Base-by-base conservation (phyloP, 2,113 vertebrate species). In the Gasterosteus nipponicus region DNA sequence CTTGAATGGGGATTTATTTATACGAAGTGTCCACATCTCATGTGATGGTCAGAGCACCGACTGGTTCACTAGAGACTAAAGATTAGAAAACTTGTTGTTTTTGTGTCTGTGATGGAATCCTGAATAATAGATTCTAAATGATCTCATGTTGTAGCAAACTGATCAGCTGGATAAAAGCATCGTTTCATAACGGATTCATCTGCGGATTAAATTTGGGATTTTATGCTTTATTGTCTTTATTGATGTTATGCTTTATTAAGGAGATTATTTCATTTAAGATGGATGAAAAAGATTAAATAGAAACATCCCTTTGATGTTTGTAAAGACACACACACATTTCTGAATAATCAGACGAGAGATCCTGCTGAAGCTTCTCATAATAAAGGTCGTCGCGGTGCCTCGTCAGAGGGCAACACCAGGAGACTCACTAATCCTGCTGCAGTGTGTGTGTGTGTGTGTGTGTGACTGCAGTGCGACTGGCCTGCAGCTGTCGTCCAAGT, bases 401-500 rank as follows among this genome's bases (percentile, higher is more conserved):
- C 60, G 41, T 61, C 78, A 73, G 18, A 59, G 15, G 62, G 35
- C 54, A 47, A 46, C 73, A 18, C 7, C 2, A 4, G 42, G 42
- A 56, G 11, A 10, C 74, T 46, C 56, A 18, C 76, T 82, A 47
- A 83, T 62, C 66, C 44, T 69, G 80, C 38, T 35, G 74, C 9
- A 29, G 53, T 14, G 69, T 75, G 78, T 1, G 59, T 4, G 56
- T 66, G 14, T 44, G 56, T 67, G 73, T 61, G 65, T 42, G 68
- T 83, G 69, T 66, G 79, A 65, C 58, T 68, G 78, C 86, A 71
- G 71, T 26, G 10, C 1, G 26, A 41, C 71, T 7, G n/a, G 59
- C 49, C 70, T 81, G 87, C 90, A 90, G 89, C 89, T 91, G 90
- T 78, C 46, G 22, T 64, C 59, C 44, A 1, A 29, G 80, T 81